phyloP scores from a whole-genome alignment of 2,797 vertebrate genomes.

The Poeciliopsis paucimaculata region DNA sequence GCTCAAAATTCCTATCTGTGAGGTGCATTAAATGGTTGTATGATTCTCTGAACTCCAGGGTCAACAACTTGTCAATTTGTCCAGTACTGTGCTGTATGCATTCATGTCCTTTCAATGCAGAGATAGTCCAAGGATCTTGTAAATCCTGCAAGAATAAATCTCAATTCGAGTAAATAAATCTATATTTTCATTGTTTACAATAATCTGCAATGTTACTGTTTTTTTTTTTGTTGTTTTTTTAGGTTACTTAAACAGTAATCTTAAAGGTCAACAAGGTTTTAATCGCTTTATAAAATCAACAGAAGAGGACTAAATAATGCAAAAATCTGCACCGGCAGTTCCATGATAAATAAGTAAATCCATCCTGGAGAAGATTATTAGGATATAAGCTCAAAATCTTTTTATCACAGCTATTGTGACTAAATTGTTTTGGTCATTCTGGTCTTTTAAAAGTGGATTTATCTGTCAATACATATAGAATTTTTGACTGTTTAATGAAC shows the following conservation, averaged over 20 bases:
- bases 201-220: background rate
- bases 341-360: background rate
- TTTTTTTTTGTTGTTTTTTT: background rate
- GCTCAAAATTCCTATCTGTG: background rate
- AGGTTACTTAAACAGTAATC: background rate
- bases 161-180: background rate
- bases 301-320: background rate
- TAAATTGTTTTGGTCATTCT: background rate
- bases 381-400: background rate
- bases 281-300: background rate
- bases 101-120: background rate
- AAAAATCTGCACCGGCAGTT: background rate
- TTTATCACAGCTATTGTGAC: background rate
- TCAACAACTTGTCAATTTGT: background rate
- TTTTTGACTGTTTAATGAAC: background rate
- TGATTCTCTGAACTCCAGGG: background rate
- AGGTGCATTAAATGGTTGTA: background rate
- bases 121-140: background rate
- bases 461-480: background rate
- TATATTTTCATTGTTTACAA: background rate
- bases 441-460: background rate
- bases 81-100: background rate
- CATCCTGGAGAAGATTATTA: background rate
- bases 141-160: background rate
- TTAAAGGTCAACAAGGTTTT: constrained; percentile 2